Evolutionary conservation across 2,797 vertebrate genomes (phyloP).

Genomic region (Peromyscus aztecus): DNA sequence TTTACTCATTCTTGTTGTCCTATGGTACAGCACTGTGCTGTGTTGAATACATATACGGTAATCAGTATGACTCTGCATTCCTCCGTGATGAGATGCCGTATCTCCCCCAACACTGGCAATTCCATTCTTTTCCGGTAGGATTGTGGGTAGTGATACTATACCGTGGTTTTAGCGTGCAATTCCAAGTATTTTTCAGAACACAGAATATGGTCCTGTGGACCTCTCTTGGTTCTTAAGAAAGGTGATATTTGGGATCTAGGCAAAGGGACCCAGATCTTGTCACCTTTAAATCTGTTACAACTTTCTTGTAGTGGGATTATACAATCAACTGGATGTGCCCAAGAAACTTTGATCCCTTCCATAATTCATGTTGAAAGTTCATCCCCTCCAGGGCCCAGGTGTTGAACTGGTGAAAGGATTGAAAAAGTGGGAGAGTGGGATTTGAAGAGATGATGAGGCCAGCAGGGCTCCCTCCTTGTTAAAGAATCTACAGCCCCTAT

Average conservation of each 20-base stretch:
- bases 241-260: background rate
- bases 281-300: background rate
- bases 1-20: background rate
- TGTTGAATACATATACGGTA: background rate
- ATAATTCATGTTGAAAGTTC: background rate
- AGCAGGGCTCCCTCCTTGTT: background rate
- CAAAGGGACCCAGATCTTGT: background rate
- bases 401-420: background rate
- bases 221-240: background rate
- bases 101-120: background rate
- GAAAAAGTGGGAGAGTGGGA: background rate
- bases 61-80: background rate
- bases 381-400: background rate
- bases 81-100: background rate
- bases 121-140: background rate
- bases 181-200: background rate
- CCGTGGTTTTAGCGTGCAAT: background rate
- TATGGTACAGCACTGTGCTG: background rate
- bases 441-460: background rate
- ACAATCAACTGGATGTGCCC: background rate
- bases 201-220: background rate
- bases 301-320: conserved; percentile 27
- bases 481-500: too few relatives aligned
- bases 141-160: background rate
- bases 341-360: background rate